Base-by-base conservation (phyloP, 2,797 vertebrate genomes). In the Prionace glauca region DNA sequence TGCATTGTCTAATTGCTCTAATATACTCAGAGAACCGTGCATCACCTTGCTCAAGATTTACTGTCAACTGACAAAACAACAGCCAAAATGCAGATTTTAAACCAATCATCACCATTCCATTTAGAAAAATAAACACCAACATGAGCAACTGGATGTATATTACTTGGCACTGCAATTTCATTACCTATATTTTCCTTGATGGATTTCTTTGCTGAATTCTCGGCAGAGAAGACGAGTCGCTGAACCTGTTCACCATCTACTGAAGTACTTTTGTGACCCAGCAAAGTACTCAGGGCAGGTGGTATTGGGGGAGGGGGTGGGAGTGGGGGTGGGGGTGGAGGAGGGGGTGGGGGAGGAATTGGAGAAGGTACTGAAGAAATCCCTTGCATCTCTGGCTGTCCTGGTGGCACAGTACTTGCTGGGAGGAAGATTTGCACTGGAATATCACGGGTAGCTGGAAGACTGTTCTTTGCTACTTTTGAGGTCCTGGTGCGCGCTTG, bases 181-280 rank as follows among this genome's bases (percentile, higher is more conserved):
- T 98, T 98, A 99, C 99, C 99, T 97, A 98, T 96, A 95, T 97
- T 97, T 96, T 98, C 98, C 96, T 97, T 97, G 95, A 97, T 96
- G 93, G 96, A 97, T 29, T 96, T 97, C 96, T 96, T 98, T 96
- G 97, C 96, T 12, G 97, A 96, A 84, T 97, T 97, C 95, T 91
- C 10, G 12, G 95, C 95, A 50, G 67, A 45, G 36, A 97, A 97
- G 95, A 97, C 97, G 45, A 98, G 97, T 95, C 97, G 96, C 60
- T 95, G 97, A 0, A 98, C 97, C 32, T 96, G 87, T 69, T 98
- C 97, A 81, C 96, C 32, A 7, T 32, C 45, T 9, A 12, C 41
- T n/a, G 71, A 32, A 56, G 69, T 60, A 32, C 26, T 56, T 45
- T 77, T 95, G 41, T 50, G 41, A 26, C 72, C 45, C 71, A 74